phyloP scores from a whole-genome alignment of 1,140 invertebrate genomes.

The Brachionus paranguensis region DNA sequence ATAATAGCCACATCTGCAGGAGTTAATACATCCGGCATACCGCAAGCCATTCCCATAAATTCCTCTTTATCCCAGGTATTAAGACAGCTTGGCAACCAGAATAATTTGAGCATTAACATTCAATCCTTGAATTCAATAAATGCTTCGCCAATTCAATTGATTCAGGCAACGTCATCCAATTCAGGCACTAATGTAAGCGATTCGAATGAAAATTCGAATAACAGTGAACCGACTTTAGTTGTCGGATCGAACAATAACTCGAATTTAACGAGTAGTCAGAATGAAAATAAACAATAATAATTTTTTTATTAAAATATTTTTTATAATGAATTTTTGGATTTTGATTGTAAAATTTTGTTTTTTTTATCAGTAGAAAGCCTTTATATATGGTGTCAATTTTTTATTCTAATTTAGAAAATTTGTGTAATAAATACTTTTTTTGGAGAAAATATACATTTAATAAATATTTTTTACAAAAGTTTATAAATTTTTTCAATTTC shows the following conservation, averaged over 20 bases:
- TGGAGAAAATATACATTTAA: not conserved
- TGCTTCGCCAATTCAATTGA: not conserved
- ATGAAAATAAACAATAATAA: not conserved
- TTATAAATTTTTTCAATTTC: too few relatives aligned
- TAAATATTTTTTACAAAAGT: not conserved
- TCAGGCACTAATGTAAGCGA: not conserved
- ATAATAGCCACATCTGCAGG: constrained; percentile 13
- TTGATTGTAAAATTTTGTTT: not conserved
- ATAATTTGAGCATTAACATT: not conserved
- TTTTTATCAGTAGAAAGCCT: not conserved
- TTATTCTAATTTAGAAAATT: not conserved
- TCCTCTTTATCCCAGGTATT: constrained; percentile 26
- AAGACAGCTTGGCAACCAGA: not conserved
- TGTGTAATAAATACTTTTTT: not conserved
- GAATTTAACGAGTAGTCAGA: not conserved
- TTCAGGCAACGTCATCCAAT: not conserved
- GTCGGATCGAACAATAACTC: not conserved
- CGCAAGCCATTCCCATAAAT: constrained; percentile 16
- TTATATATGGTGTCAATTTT: not conserved
- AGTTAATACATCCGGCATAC: not conserved
- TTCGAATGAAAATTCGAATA: not conserved
- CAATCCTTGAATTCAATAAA: not conserved
- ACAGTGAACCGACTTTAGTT: not conserved
- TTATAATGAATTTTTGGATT: not conserved
- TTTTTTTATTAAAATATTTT: not conserved